Evolutionary conservation across 64 coral and sea anemone species (phyloP), one percentile per base, ranked within the genome.

Genomic region (Porites australiensis): DNA sequence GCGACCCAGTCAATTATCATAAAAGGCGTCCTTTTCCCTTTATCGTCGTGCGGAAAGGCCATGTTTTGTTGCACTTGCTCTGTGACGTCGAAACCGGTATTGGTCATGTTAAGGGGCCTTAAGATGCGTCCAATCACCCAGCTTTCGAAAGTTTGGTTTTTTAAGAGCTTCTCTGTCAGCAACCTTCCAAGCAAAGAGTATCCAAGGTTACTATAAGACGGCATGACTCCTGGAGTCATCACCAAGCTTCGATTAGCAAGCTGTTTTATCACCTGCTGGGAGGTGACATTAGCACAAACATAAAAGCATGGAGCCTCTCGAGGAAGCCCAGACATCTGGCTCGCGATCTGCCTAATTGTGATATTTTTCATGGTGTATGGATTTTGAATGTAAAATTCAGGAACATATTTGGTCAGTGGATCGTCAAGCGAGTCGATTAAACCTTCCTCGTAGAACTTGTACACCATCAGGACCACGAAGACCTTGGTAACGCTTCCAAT

Each of bases 161-260:
- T 4, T 6, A 70, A 52, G 4, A 85, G 66, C 2, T 58, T 93
- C 71, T 93, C 91, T 0, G 91, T 51, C 15, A 93, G 71, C 50
- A 93, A 4, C 13, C 91, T 64, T 2, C 62, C 91, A 3, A 93
- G 62, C 47, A 93, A 75, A 19, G 91, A 73, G 75, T 93, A 93
- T 79, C 70, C 91, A 66, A 93, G 61, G 91, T 93, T 93, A 57
- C 91, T 93, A 72, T 93, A 93, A 2, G 91, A 93, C n/a, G 91
- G 82, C 62, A 93, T 72, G 4, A 82, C 77, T 13, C 91, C 91
- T n/a, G 91, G 91, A 8, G 83, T 44, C 19, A 79, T 14, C 20
- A 93, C 83, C 7, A 93, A 67, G 47, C 91, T 93, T 11, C 82
- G 82, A 49, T 93, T 93, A n/a, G 19, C 68, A 2, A 93, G 44